Evolutionary conservation across 1,140 invertebrate species (phyloP), one percentile per base, ranked within the genome.

Genomic region (Choristoneura fumiferana): DNA sequence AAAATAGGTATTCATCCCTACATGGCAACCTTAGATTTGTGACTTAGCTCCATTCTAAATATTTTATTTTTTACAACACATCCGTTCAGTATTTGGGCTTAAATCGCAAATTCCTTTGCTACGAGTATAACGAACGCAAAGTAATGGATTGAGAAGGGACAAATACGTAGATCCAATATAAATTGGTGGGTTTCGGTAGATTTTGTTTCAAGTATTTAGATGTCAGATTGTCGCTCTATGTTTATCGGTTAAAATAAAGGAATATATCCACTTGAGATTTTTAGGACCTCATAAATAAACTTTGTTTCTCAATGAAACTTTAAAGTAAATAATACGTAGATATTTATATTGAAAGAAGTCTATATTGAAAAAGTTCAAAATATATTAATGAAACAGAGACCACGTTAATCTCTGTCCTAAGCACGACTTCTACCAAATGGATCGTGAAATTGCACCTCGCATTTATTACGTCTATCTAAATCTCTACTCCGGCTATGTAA

Each of bases 391-490:
- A 76, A 76, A 71, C 59, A 61, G 61, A 57, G 64, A 63, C 66
- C 65, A 72, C 78, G 76, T 78, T 78, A 76, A 78, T 81, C 76
- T 75, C 71, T 78, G 78, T 77, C 76, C 64, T 43, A 67, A 43
- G 45, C 76, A 81, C 60, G 63, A 63, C 22, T 53, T 63, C 63
- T 69, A 66, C 38, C 69, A 72, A 78, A 78, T 81, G 72, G 67
- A 54, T 59, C 71, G 66, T 75, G 67, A 73, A 81, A 73, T 71
- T 67, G 58, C 66, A 55, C 37, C 53, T 36, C 37, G 55, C 58
- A 69, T 76, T 73, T 74, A 22, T 39, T 29, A 38, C n/a, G 22
- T n/a, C 56, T 13, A 40, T 35, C 60, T 62, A 68, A 62, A 57
- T 68, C 64, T 68, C 66, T 64, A n/a, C n/a, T n/a, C n/a, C n/a